These are phyloP conservation scores for Nixonia krombeini DNA, from an alignment of 1,140 invertebrate genomes.

Conservation along the genomic window DNA sequence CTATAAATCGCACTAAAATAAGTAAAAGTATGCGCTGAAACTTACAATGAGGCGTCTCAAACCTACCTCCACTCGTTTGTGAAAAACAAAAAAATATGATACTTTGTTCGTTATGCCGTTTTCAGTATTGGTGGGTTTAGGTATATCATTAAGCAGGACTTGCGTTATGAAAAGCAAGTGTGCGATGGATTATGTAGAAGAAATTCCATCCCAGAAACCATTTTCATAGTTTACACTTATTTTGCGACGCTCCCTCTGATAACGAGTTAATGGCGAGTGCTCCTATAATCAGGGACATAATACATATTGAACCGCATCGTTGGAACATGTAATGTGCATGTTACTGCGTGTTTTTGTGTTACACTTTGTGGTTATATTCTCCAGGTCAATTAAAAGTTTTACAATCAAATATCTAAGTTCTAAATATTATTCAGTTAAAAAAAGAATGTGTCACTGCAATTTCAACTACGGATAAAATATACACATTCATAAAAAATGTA, in stretches of 20 bases:
- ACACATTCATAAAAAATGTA: too few species aligned
- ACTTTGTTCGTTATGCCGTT: conserved; percentile 42
- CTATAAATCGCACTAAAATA: conserved; percentile 37
- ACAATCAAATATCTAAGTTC: too few species aligned
- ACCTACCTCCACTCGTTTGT: conserved; percentile 45
- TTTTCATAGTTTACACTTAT: conserved; percentile 37
- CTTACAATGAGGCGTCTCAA: conserved; percentile 39
- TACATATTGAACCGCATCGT: conserved; percentile 25
- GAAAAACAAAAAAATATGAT: conserved; percentile 48
- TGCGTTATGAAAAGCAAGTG: conserved; percentile 40
- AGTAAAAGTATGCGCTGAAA: conserved; percentile 37
- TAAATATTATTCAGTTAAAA: too few species aligned
- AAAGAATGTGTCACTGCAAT: too few species aligned
- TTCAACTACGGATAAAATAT: too few species aligned
- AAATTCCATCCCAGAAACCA: conserved; percentile 41
- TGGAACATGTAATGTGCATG: conserved; percentile 4
- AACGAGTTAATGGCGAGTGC: conserved; percentile 38
- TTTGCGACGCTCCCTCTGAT: conserved; percentile 42
- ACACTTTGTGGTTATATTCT: too few species aligned
- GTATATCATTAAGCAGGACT: conserved; percentile 36
- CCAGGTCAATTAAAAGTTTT: too few species aligned
- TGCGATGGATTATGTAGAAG: conserved; percentile 39
- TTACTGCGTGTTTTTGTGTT: background rate
- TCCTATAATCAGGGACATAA: conserved; percentile 49
- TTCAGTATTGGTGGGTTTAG: conserved; percentile 43